Evolutionary conservation across 64 coral and sea anemone genomes (phyloP), one percentile per base, ranked within the genome.

Genomic region (Stichodactyla helianthus): DNA sequence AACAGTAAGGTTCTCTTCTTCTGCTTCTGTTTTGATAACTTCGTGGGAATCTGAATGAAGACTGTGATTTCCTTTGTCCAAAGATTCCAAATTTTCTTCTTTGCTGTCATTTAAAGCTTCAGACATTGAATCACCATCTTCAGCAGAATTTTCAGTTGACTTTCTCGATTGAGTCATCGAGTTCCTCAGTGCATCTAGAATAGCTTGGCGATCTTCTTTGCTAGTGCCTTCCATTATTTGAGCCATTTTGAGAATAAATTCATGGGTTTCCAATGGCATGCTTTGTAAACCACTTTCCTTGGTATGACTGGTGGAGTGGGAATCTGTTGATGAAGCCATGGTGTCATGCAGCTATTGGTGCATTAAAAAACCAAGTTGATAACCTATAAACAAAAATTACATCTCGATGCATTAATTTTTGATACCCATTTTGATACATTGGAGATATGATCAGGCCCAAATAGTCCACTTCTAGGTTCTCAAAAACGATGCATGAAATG

Each of bases 161-260:
- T 12, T 27, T 74, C 68, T 26, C 3, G 25, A 31, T 31, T 74
- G 6, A 23, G 68, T 35, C 68, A 9, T 7, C 23, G 68, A 74
- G 11, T 31, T 74, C 8, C 11, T 28, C 12, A 74, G 7, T 31
- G 6, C 10, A 26, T 74, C 7, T 74, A 50, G 6, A 4, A 70
- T 15, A 52, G 78, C 78, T 18, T 52, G 50, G 18, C 35, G 50
- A 9, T 81, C 78, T 81, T 81, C 50, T n/a, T 19, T 81, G 78
- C 51, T 81, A 18, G 52, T 81, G n/a, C 78, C 78, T 81, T 81
- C 78, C 51, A 81, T 81, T 51, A 20, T 20, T 54, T 81, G 78
- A 52, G 51, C 50, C 50, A 81, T 81, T 54, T 81, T 51, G 53
- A 81, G 78, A 15, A 54, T 8, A 81, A 81, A 13, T 7, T 20